A percentile compares a stretch with the other conserved stretches of the same genome.
These are phyloP conservation scores for Onchidella celtica DNA, from an alignment of 2,888 invertebrate genomes.

Conservation along the genomic window DNA sequence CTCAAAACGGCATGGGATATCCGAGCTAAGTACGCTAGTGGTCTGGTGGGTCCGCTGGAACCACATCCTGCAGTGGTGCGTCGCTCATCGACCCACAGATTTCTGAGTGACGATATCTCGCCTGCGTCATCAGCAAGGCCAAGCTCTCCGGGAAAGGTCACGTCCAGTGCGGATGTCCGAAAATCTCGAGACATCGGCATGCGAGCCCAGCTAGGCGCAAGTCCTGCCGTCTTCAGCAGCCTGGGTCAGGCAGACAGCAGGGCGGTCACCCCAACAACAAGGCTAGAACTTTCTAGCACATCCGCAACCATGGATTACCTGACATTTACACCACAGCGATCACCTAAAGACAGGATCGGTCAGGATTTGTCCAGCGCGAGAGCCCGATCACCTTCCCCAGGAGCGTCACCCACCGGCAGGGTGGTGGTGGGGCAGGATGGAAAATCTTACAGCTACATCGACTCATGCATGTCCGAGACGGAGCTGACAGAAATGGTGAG, in stretches of 20 bases:
- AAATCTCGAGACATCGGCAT: not conserved
- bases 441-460: conserved; percentile 15
- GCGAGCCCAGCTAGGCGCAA: not conserved
- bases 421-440: not conserved
- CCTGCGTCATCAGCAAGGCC: not conserved
- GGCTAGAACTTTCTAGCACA: not conserved
- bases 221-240: not conserved
- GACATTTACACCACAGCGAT: not conserved
- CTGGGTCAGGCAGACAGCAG: not conserved
- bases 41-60: not conserved
- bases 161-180: not conserved
- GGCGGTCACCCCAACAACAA: not conserved
- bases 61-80: too few species aligned
- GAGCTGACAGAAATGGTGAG: conserved; percentile 11
- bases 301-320: not conserved
- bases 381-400: not conserved
- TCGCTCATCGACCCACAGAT: not conserved
- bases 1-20: not conserved
- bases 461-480: not conserved
- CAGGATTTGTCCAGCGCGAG: not conserved
- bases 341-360: not conserved
- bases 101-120: not conserved
- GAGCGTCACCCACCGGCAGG: not conserved
- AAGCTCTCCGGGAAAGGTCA: not conserved
- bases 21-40: not conserved